Conservation (phyloP, 2,797 vertebrate species). For the Crenichthys baileyi region DNA sequence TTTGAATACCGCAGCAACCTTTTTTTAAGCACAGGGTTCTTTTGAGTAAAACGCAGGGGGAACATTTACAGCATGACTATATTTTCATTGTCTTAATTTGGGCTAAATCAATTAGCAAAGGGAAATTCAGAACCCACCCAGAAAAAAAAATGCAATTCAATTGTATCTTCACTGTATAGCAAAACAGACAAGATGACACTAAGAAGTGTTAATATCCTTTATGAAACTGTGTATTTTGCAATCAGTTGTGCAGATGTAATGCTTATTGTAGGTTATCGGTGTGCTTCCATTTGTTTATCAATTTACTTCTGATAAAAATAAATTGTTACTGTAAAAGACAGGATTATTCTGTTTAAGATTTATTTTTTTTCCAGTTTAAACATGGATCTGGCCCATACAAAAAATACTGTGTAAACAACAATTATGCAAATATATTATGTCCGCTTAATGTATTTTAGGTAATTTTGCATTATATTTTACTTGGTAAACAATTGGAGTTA, state of each 20-base stretch:
- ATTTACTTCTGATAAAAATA: not conserved
- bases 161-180: not conserved
- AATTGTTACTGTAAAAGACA: too few species aligned
- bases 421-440: too few species aligned
- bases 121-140: not conserved
- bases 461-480: too few species aligned
- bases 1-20: not conserved
- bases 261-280: not conserved
- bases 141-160: not conserved
- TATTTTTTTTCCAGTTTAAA: too few species aligned
- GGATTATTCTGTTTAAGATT: too few species aligned
- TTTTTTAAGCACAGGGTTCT: not conserved
- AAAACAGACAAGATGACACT: too few species aligned
- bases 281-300: not conserved
- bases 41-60: too few species aligned
- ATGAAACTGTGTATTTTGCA: not conserved
- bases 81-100: not conserved
- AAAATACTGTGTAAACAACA: too few species aligned
- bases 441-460: too few species aligned
- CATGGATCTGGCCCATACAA: too few species aligned
- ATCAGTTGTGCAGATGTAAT: not conserved
- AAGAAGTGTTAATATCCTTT: not conserved
- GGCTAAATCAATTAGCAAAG: not conserved
- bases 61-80: not conserved
- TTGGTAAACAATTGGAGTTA: too few species aligned